Base-by-base conservation (phyloP, 2,888 invertebrate genomes). In the Cinara cedri region DNA sequence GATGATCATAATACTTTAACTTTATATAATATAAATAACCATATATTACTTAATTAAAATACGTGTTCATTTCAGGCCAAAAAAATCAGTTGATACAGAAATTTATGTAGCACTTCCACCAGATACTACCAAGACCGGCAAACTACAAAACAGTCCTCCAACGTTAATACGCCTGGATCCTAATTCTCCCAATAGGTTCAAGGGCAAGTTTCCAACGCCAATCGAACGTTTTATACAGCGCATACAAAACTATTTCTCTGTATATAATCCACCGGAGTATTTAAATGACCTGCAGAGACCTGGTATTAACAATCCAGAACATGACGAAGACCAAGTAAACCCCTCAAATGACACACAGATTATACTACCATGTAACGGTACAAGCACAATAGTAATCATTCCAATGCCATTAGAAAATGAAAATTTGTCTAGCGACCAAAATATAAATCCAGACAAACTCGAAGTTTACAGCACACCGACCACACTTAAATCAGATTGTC, bases 161-260 rank as follows among this genome's bases (percentile, higher is more conserved):
- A 62, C 78, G 13, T 60, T 78, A 51, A 70, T 78, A 26, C 78
- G 68, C 4, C 14, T 78, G 34, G 60, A 78, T 34, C 49, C 68
- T 4, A 68, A 21, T 26, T 19, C 26, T 3, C 60, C 78, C 9
- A 62, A 60, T 24, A 78, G 51, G 26, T 81, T 80, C 54, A 81
- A 81, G 13, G 82, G 82, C 26, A 81, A 70, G 21, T 90, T 92
- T 84, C 92, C 92, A 9, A 90, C 91, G 1, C 85, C 92, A 70
- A 85, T 92, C 82, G 92, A 92, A 84, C 89, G 89, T 83, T 85
- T 92, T 57, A 88, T 91, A 9, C 92, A 92, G 84, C 88, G 90
- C 66, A 88, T 92, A 74, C 92, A 92, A 85, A 88, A 90, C 0
- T 88, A 90, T 83, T 90, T 90, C 86, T 92, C 92, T 0, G 89